phyloP scores from a whole-genome alignment of 2,797 vertebrate species.

The Coluber constrictor region DNA sequence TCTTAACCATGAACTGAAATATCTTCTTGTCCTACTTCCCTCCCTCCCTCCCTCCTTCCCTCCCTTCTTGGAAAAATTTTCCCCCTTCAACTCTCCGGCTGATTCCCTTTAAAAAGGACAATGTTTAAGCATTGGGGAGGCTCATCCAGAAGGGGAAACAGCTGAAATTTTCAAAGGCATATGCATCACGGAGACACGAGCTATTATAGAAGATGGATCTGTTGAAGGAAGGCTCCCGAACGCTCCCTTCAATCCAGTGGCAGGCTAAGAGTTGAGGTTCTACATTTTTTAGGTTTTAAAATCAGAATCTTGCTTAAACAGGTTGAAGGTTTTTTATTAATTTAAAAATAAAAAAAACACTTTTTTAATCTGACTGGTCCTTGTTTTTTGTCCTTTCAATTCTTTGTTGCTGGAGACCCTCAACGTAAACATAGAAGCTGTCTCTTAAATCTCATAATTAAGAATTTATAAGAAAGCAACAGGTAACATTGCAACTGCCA shows the following conservation, averaged over 20 bases:
- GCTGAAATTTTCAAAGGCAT: background rate
- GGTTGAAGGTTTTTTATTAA: constrained; percentile 68
- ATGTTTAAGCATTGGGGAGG: background rate
- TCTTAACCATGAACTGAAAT: background rate
- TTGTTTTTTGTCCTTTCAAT: constrained; percentile 17
- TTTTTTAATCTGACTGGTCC: constrained; percentile 66
- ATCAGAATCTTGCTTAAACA: constrained; percentile 62
- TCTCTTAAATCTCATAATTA: background rate
- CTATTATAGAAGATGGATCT: background rate
- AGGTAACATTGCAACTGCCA: background rate
- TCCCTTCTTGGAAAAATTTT: background rate
- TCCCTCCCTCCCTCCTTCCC: background rate
- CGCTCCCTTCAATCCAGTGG: background rate
- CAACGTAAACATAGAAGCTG: background rate
- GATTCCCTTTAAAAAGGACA: background rate
- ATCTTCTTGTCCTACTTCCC: background rate
- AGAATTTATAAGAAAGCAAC: background rate
- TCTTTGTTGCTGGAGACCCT: background rate
- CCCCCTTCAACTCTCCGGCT: background rate
- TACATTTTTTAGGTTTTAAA: constrained; percentile 49
- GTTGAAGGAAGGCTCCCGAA: background rate
- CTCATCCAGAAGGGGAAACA: constrained; percentile 12
- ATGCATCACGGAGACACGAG: background rate
- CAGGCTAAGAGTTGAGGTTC: background rate
- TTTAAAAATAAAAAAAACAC: constrained; percentile 61